phyloP scores from a whole-genome alignment of 2,797 vertebrate genomes.

The Cephalopachus bancanus region DNA sequence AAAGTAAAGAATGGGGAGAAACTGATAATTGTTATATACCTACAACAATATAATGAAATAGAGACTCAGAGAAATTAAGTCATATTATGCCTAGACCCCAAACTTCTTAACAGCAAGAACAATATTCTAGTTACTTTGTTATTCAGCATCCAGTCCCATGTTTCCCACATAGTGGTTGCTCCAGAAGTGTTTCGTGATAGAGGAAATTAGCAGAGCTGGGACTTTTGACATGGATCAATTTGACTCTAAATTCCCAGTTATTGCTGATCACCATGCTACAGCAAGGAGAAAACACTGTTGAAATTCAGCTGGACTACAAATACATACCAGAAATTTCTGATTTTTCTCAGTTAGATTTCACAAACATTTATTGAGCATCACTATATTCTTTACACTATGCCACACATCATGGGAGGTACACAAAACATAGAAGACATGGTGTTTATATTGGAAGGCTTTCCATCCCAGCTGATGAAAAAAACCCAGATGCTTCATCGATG shows the following conservation, averaged over 20 bases:
- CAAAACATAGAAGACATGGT: neutral
- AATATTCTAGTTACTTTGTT: neutral
- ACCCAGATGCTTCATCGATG: neutral
- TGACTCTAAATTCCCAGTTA: neutral
- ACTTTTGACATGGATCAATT: neutral
- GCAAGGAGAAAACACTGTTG: neutral
- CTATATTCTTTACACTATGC: neutral
- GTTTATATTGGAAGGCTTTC: neutral
- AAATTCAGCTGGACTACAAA: neutral
- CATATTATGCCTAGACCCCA: neutral
- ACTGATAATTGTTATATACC: neutral
- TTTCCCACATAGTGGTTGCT: neutral
- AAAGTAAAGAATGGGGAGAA: neutral
- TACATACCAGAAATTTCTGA: neutral
- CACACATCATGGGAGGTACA: no score
- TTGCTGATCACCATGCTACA: neutral
- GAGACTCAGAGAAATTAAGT: conserved; percentile 18
- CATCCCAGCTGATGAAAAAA: neutral
- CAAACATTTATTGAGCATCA: neutral
- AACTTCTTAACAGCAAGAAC: neutral
- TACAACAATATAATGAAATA: neutral
- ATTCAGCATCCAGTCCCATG: no score
- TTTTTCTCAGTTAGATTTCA: conserved; percentile 10
- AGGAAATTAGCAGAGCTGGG: neutral
- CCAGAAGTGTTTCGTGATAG: neutral